Base-by-base conservation (phyloP, 1,140 invertebrate species). In the Parapsyche elsis region DNA sequence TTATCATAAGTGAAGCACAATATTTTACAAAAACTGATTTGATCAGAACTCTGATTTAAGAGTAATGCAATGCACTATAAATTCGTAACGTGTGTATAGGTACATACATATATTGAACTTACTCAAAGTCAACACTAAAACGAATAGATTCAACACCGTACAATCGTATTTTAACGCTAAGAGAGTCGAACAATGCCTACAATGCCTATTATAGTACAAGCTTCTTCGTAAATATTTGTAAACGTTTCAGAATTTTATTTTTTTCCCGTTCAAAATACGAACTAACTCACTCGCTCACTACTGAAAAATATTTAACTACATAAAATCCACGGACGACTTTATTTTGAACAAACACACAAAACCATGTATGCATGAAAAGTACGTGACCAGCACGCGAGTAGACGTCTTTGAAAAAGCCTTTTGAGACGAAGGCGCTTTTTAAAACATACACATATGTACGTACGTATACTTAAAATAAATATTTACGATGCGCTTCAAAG, bases 301-400 rank as follows among this genome's bases (percentile, higher is more conserved):
- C 57, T 61, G 16, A 61, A 61, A 19, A 61, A 61, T 61, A 61
- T 61, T 61, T 61, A 61, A 61, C 10, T 19, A 38, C 30, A 38
- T 38, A 61, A 61, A 61, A 61, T 21, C 21, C 7, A 7, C 19
- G 21, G 14, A 61, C 9, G 57, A 21, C 57, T 19, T 61, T 61
- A 61, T 61, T 61, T 61, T 61, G 57, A 61, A 61, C 21, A 61
- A 61, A 21, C 57, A 61, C 9, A 61, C 57, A 21, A 61, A 61
- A 19, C 57, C 57, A 16, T 61, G 57, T 61, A 21, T 61, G 57
- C 57, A 61, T 21, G 21, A 61, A 38, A 61, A 21, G 21, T 19
- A 61, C 57, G 57, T 61, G 57, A 61, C 57, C 21, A 21, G 21
- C 21, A 21, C 21, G 21, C 57, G 57, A 61, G 14, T 61, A 19